Percentiles rank a stretch among this genome's conserved stretches.
Conservation (phyloP, 2,888 invertebrate species). For the Thalpophila matura region DNA sequence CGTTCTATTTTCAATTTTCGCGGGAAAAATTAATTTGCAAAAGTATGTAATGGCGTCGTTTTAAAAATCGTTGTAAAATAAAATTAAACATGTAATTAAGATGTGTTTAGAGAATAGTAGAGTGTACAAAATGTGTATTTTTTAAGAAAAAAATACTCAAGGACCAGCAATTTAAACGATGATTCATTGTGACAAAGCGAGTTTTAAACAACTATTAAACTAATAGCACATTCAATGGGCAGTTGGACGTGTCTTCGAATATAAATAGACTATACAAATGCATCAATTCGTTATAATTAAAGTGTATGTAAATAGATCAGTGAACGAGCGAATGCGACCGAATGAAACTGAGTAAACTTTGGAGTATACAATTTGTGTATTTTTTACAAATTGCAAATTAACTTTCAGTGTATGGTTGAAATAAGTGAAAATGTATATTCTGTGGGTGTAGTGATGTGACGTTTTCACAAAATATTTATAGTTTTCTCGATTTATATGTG, state of each 20-base stretch:
- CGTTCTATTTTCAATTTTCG: slow-evolving; percentile 43
- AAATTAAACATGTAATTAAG: neutral
- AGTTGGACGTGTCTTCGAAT: slow-evolving; percentile 49
- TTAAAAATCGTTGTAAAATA: neutral
- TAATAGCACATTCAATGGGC: slow-evolving; percentile 44
- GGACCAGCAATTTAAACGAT: slow-evolving; percentile 28
- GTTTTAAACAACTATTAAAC: slow-evolving; percentile 49
- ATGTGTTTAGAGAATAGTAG: neutral
- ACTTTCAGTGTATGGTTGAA: neutral
- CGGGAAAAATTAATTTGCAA: slow-evolving; percentile 19
- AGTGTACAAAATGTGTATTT: slow-evolving; percentile 3
- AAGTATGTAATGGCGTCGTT: neutral
- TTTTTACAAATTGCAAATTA: slow-evolving; percentile 10
- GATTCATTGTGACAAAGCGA: slow-evolving; percentile 30
- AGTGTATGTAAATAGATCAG: slow-evolving; percentile 75
- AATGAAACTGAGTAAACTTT: slow-evolving; percentile 51
- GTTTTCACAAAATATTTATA: slow-evolving; percentile 34
- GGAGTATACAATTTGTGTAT: slow-evolving; percentile 25
- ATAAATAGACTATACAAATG: slow-evolving; percentile 67
- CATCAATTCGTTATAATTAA: slow-evolving; percentile 74
- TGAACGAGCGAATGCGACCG: slow-evolving; percentile 65
- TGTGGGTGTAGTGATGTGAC: slow-evolving; percentile 19
- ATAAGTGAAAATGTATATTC: slow-evolving; percentile 5
- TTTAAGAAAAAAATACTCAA: slow-evolving; percentile 36
- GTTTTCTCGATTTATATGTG: slow-evolving; percentile 14